Base-by-base conservation (phyloP, 1,140 invertebrate genomes). In the Lepidotrigona ventralis region DNA sequence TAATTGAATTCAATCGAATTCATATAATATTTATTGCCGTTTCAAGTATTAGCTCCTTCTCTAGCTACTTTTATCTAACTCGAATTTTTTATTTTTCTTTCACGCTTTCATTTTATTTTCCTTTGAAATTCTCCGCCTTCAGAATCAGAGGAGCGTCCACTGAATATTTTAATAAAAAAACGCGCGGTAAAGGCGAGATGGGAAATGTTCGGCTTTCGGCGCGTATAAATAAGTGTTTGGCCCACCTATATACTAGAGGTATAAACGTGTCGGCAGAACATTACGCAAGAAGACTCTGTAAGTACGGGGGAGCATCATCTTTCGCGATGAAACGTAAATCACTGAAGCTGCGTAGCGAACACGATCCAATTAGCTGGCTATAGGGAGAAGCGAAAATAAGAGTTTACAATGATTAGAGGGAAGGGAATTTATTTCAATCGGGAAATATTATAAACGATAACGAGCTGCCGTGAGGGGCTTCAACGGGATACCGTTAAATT, bases 241-340 rank as follows among this genome's bases (percentile, higher is more conserved):
- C 17, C 70, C 70, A 21, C 70, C 70, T n/a, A 72, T n/a, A 72
- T 46, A n/a, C 12, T 19, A 12, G 17, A 17, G 23, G 23, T 26
- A 72, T 72, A 51, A 72, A 72, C 21, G n/a, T 54, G 46, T 72
- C 70, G n/a, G n/a, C 70, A 72, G 39, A 51, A 51, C 33, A 21
- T 71, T 71, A 46, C 15, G 46, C 39, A 14, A 53, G 46, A 53
- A 29, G 23, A 53, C 53, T 46, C 6, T 19, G n/a, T 15, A 26
- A 72, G 14, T n/a, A 69, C 17, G 2, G 21, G 29, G 66, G 4
- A 11, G 19, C 21, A 56, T 54, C 26, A 73, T 73, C 39, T 29
- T 53, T 53, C 53, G 14, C 17, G 11, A 53, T 53, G 21, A 26
- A 53, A n/a, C n/a, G 21, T 26, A 21, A 53, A 72, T 72, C 51